phyloP scores from a whole-genome alignment of 2,113 vertebrate genomes.

The Fregata magnificens region DNA sequence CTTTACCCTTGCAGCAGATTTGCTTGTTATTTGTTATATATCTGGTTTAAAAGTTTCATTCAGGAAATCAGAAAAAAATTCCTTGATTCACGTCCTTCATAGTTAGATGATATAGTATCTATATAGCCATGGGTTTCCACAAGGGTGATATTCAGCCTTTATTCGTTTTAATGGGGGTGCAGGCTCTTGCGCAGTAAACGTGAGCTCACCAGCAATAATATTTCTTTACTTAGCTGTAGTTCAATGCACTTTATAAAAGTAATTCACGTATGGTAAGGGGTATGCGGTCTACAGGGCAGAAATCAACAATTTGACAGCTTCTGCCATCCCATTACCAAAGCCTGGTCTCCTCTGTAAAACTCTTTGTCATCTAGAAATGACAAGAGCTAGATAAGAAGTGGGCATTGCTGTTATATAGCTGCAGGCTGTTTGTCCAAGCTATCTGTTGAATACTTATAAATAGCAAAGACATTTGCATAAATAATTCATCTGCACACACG shows the following conservation, averaged over 20 bases:
- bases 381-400: background rate
- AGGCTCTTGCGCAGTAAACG: background rate
- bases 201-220: background rate
- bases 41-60: background rate
- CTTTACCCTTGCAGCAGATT: background rate
- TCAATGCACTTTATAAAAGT: background rate
- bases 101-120: background rate
- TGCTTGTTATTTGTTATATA: background rate
- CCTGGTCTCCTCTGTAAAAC: background rate
- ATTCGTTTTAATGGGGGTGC: background rate
- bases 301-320: background rate
- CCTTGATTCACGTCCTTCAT: background rate
- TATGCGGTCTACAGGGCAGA: background rate
- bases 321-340: background rate
- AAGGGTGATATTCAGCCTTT: background rate
- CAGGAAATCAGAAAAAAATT: background rate
- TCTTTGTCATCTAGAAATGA: background rate
- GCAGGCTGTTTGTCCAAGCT: background rate
- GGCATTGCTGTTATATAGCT: background rate
- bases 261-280: background rate
- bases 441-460: background rate
- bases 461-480: background rate
- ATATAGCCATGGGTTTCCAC: background rate
- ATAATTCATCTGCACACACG: background rate
- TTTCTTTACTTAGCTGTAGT: background rate